Evolutionary conservation across 2,113 vertebrate species (phyloP).

Genomic region (Gadus macrocephalus): DNA sequence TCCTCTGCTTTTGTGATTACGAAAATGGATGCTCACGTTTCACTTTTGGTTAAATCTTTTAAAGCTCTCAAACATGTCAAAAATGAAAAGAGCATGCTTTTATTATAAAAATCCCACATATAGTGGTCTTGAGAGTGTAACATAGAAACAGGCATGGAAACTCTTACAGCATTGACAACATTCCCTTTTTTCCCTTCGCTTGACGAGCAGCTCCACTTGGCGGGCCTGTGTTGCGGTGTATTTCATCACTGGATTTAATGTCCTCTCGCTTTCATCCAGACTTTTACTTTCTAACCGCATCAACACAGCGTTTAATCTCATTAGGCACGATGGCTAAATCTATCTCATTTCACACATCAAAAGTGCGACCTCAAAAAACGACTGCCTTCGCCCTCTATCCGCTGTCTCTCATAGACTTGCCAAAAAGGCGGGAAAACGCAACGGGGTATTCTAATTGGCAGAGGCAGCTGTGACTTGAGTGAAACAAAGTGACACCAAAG

Average conservation of each 20-base stretch:
- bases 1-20: too few relatives aligned
- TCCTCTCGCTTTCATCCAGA: slow-evolving; percentile 34
- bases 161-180: too few relatives aligned
- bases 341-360: slow-evolving; percentile 27
- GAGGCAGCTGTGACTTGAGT: slow-evolving; percentile 18
- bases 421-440: slow-evolving; percentile 1
- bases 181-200: too few relatives aligned
- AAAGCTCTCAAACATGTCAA: too few relatives aligned
- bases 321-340: slow-evolving; percentile 44
- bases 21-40: too few relatives aligned
- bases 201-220: background rate
- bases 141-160: too few relatives aligned
- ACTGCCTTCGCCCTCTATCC: slow-evolving; percentile 1
- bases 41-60: too few relatives aligned
- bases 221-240: slow-evolving; percentile 36
- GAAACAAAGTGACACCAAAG: slow-evolving; percentile 22
- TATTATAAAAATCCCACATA: too few relatives aligned
- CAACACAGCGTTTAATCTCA: slow-evolving; percentile 38
- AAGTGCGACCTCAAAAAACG: slow-evolving; percentile 23
- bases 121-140: too few relatives aligned
- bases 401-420: slow-evolving; percentile 8
- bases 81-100: too few relatives aligned
- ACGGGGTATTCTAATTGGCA: slow-evolving; percentile 18
- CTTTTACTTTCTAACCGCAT: slow-evolving; percentile 28
- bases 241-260: slow-evolving; percentile 50